Base-by-base conservation (phyloP, 2,113 vertebrate species). In the Geococcyx californianus region DNA sequence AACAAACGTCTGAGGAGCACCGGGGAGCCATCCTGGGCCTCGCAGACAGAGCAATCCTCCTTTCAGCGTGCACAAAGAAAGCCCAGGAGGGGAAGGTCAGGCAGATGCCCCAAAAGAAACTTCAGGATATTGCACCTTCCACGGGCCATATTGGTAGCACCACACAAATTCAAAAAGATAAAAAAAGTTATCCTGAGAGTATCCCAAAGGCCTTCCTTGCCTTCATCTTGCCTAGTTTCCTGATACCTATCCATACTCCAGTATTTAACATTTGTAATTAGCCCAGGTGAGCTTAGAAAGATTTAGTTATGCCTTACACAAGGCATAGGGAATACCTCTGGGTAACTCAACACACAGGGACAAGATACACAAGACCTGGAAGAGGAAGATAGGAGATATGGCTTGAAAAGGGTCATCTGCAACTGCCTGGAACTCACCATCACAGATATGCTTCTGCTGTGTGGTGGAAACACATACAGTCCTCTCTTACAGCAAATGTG, bases 1-100 rank as follows among this genome's bases (percentile, higher is more conserved):
- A 96, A 67, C 92, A 92, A 81, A 95, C 23, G 56, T 51, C 92
- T 92, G 88, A 90, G 73, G 69, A 90, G 13, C 44, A 56, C 42
- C 34, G 40, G 56, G 60, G 52, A 92, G 76, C 69, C 91, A 86
- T 52, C 36, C 84, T 87, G 68, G 44, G 47, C 49, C 86, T 92
- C 73, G n/a, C 47, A 72, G 77, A 76, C 44, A 58, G 20, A 74
- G 28, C 47, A 89, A 74, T 26, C 16, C 47, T 59, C 80, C 60
- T 86, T 67, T 74, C 86, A 78, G 64, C 8, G 0, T 11, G 31
- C 26, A 59, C 55, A 90, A 80, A 63, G 52, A 74, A 67, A 87
- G 68, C 8, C 45, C 34, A n/a, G 23, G 26, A 84, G 21, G 47
- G 29, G 34, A 89, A 3, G 8, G 20, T 12, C 42, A 74, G 26